Evolutionary conservation across 2,113 vertebrate genomes (phyloP).

Genomic region (Chinchilla lanigera): DNA sequence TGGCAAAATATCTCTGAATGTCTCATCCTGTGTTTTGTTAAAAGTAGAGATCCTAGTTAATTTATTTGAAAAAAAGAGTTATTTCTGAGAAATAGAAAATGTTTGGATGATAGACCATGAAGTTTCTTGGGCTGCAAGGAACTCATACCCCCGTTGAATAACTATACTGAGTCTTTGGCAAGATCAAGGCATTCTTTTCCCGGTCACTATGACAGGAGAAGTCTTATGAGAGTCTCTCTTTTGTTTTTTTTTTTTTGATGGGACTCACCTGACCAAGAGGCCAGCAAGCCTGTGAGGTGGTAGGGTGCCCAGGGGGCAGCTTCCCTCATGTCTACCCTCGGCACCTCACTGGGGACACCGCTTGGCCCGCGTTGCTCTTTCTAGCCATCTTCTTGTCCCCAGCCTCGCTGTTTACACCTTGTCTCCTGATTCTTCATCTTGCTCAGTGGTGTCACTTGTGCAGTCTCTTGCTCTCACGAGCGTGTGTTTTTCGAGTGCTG

Average conservation of each 20-base stretch:
- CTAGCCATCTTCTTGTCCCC: neutral
- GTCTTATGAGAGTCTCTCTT: neutral
- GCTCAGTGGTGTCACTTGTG: neutral
- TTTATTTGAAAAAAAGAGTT: conserved; percentile 37
- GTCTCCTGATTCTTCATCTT: neutral
- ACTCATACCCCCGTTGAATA: neutral
- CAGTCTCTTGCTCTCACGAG: neutral
- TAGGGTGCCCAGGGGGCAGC: neutral
- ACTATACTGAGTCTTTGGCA: neutral
- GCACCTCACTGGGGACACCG: neutral
- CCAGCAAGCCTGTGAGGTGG: neutral
- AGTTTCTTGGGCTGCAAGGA: neutral
- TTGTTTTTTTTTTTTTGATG: neutral
- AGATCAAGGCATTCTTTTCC: neutral
- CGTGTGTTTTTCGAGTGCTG: neutral
- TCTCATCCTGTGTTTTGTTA: conserved; percentile 7
- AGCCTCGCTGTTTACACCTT: neutral
- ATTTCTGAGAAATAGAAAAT: conserved; percentile 51
- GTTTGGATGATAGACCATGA: conserved; percentile 2
- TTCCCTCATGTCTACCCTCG: neutral
- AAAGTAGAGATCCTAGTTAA: neutral
- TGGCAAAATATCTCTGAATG: conserved; percentile 11
- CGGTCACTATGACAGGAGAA: neutral
- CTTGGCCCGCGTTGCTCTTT: neutral
- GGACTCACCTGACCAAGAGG: neutral